These are phyloP conservation scores for Callosobruchus maculatus DNA, from an alignment of 2,888 invertebrate genomes.

Conservation along the genomic window DNA sequence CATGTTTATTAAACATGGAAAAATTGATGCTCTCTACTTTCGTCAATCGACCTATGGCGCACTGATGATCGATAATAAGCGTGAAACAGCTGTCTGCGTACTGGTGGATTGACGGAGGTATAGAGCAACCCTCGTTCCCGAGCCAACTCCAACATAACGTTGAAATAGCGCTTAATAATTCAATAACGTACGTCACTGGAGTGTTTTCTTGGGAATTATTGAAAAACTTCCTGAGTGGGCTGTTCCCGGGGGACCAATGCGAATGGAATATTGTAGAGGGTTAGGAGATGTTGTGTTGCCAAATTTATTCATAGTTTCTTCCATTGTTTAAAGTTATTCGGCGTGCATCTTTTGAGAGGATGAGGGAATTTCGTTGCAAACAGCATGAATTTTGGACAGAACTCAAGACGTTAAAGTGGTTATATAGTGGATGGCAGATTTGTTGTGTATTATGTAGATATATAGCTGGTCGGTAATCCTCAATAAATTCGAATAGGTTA, in stretches of 20 bases:
- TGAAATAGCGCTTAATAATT: background rate
- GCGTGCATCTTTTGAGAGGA: background rate
- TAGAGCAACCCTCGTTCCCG: too few species aligned
- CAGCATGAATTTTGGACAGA: background rate
- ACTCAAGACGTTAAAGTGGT: background rate
- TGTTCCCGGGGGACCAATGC: background rate
- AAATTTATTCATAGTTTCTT: background rate
- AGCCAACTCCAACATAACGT: background rate
- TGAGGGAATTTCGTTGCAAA: background rate
- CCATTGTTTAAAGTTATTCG: background rate
- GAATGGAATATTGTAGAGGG: background rate
- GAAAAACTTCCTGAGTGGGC: constrained; percentile 1
- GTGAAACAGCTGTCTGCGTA: too few species aligned
- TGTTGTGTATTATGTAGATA: too few species aligned
- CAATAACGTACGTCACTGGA: constrained; percentile 1
- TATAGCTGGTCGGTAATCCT: too few species aligned
- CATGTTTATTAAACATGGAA: too few species aligned
- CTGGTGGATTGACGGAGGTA: too few species aligned
- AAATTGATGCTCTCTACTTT: too few species aligned
- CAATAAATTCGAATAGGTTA: too few species aligned
- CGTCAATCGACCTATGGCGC: too few species aligned
- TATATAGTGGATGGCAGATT: too few species aligned
- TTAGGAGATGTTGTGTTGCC: background rate
- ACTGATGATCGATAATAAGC: too few species aligned
- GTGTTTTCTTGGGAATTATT: constrained; percentile 4